These are phyloP conservation scores for Myrmecophaga tridactyla DNA, from an alignment of 2,113 vertebrate genomes.

Conservation along the genomic window DNA sequence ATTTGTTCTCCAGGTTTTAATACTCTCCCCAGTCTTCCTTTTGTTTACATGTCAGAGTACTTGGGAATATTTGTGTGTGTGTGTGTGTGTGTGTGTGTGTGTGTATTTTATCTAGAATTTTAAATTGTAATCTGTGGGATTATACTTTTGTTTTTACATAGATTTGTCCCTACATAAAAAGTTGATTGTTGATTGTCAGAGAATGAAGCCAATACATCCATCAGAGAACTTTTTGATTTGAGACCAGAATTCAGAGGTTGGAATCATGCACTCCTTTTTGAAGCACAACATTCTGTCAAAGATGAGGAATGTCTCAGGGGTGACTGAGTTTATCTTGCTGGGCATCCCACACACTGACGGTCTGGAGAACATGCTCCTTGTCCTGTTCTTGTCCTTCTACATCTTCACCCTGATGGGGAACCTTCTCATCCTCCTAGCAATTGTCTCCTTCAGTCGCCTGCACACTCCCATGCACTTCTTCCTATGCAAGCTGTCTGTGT, in stretches of 20 bases:
- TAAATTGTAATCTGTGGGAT: background rate
- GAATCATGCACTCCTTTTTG: background rate
- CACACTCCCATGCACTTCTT: slow-evolving; percentile 79
- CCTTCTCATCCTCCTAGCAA: slow-evolving; percentile 67
- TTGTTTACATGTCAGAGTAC: background rate
- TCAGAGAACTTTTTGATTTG: background rate
- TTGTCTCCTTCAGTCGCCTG: slow-evolving; percentile 45
- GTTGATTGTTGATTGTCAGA: background rate
- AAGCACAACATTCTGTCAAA: background rate
- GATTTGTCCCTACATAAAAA: background rate
- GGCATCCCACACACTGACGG: slow-evolving; percentile 63
- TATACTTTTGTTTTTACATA: background rate
- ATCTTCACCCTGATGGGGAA: slow-evolving; percentile 68
- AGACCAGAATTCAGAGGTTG: background rate
- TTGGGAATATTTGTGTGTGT: background rate
- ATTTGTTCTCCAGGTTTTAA: background rate
- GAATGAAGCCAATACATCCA: background rate
- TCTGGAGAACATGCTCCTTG: slow-evolving; percentile 60
- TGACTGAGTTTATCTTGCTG: slow-evolving; percentile 73
- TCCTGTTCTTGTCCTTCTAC: slow-evolving; percentile 71
- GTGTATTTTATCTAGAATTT: background rate
- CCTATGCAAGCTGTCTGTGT: slow-evolving; percentile 72
- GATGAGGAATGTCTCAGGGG: slow-evolving; percentile 55
- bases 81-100: background rate
- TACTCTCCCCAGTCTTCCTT: background rate